Conservation (phyloP, 1,140 invertebrate species). For the Berghia stephanieae region DNA sequence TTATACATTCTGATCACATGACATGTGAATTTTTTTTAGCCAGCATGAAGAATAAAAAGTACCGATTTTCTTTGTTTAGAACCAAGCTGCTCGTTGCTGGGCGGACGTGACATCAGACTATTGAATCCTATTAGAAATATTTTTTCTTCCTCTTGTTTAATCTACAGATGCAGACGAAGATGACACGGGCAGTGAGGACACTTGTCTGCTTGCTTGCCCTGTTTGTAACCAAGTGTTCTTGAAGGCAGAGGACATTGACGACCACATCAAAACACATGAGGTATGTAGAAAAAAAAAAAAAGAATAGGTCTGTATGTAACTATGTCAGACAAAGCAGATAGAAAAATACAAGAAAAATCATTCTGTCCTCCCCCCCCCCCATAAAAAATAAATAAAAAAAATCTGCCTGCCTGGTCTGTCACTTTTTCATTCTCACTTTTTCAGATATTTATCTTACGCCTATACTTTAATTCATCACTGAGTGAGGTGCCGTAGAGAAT, state of each 20-base stretch:
- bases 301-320: background rate
- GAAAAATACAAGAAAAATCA: background rate
- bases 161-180: slow-evolving; percentile 33
- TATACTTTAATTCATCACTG: too few relatives aligned
- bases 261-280: slow-evolving; percentile 30
- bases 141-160: slow-evolving; percentile 11
- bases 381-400: background rate
- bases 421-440: background rate
- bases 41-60: too few relatives aligned
- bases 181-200: too few relatives aligned
- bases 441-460: background rate
- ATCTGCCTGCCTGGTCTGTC: background rate
- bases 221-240: slow-evolving; percentile 59
- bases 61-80: too few relatives aligned
- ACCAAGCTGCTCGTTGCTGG: too few relatives aligned
- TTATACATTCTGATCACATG: too few relatives aligned
- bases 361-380: background rate
- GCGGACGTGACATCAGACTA: too few relatives aligned
- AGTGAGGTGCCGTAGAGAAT: too few relatives aligned
- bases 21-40: background rate
- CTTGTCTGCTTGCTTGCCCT: slow-evolving; percentile 41
- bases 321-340: too few relatives aligned
- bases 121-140: too few relatives aligned
- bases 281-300: slow-evolving; percentile 12
- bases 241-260: slow-evolving; percentile 26